A percentile compares a stretch with the other conserved stretches of the same genome.
These are phyloP conservation scores for Rhynchotus rufescens DNA, from an alignment of 2,797 vertebrate species.

Conservation along the genomic window DNA sequence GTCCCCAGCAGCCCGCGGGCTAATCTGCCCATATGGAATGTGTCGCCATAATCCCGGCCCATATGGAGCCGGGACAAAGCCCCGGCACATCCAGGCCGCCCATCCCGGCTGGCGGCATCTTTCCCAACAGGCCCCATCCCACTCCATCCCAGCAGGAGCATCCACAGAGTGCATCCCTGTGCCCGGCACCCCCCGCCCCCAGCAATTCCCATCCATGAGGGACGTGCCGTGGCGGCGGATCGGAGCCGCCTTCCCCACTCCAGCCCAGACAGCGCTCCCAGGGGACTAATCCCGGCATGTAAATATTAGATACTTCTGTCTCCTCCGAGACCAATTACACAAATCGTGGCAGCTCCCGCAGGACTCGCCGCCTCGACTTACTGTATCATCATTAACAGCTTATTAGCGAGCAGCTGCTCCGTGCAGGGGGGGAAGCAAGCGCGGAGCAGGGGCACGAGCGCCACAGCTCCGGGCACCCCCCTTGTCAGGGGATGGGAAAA, in stretches of 20 bases:
- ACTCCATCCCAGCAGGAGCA: too few species aligned
- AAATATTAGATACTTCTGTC: constrained; percentile 82
- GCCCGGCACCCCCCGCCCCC: accelerated
- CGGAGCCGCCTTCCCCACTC: constrained; percentile 27
- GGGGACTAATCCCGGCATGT: constrained; percentile 77
- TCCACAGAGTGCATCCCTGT: too few species aligned
- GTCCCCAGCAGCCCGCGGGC: not conserved
- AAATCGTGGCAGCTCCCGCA: constrained; percentile 81
- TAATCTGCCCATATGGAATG: not conserved
- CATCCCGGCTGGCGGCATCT: too few species aligned
- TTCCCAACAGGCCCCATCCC: too few species aligned
- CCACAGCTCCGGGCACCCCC: too few species aligned
- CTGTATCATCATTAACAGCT: constrained; percentile 84
- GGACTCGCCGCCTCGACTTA: constrained; percentile 78
- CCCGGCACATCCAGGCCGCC: too few species aligned
- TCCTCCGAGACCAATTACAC: constrained; percentile 86
- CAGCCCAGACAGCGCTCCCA: constrained; percentile 71
- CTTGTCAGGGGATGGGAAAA: too few species aligned
- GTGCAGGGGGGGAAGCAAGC: not conserved
- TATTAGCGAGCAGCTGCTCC: constrained; percentile 83
- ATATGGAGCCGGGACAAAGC: not conserved
- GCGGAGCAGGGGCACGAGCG: not conserved
- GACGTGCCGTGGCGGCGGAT: too few species aligned
- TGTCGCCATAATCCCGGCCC: not conserved
- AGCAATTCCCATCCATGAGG: not conserved